These are phyloP conservation scores for Parus major DNA, from an alignment of 2,113 vertebrate species.

Conservation along the genomic window DNA sequence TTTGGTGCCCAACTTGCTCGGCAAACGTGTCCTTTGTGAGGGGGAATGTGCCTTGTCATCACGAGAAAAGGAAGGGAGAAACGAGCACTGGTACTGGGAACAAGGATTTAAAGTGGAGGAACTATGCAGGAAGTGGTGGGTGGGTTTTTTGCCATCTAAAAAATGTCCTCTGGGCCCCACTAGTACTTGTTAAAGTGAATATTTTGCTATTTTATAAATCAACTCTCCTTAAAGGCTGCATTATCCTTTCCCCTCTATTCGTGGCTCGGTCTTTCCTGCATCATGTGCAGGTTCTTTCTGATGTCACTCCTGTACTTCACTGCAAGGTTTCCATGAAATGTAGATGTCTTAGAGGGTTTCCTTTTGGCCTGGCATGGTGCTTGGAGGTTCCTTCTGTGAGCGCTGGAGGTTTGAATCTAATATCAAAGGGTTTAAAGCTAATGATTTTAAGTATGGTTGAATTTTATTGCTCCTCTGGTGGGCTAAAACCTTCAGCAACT, in stretches of 20 bases:
- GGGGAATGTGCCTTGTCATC: not conserved
- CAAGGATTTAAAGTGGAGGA: not conserved
- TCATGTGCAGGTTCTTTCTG: not conserved
- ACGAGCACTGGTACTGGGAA: not conserved
- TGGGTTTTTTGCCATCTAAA: not conserved
- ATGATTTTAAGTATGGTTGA: conserved; percentile 83
- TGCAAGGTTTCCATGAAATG: conserved; percentile 56
- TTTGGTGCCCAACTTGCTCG: not conserved
- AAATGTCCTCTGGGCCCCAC: not conserved
- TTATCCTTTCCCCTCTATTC: conserved; percentile 10
- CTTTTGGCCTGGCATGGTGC: conserved; percentile 61
- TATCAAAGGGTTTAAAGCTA: conserved; percentile 82
- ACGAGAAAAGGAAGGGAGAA: not conserved
- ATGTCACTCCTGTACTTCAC: not conserved
- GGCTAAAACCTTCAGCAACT: conserved; percentile 76
- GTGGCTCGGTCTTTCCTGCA: not conserved
- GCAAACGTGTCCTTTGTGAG: not conserved
- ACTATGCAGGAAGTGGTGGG: not conserved
- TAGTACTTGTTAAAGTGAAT: conserved; percentile 1
- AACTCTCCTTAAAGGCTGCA: not conserved
- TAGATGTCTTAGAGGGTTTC: conserved; percentile 55
- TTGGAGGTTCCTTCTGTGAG: conserved; percentile 61
- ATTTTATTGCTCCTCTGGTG: conserved; percentile 79
- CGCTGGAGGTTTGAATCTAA: conserved; percentile 72
- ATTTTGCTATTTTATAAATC: not conserved